phyloP scores from a whole-genome alignment of 2,888 invertebrate genomes.

The Ophion ellenae region DNA sequence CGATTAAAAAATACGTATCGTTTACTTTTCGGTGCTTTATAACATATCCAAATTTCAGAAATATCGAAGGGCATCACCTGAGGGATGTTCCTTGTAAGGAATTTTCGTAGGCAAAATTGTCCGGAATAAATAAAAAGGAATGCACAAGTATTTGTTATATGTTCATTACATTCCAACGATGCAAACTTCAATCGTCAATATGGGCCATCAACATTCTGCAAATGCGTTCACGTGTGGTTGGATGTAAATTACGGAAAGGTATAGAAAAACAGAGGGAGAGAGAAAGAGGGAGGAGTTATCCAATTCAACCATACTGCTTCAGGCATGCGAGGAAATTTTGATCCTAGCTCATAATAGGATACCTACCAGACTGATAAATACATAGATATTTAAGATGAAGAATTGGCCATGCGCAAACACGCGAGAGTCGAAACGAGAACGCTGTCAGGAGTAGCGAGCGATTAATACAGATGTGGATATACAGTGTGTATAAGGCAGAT shows the following conservation, averaged over 20 bases:
- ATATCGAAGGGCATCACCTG: too few relatives aligned
- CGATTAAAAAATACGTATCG: too few relatives aligned
- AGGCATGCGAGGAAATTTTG: conserved; percentile 10
- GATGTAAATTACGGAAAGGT: background rate
- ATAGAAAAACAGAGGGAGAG: background rate
- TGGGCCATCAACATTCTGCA: background rate
- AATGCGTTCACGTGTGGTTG: background rate
- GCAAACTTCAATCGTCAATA: too few relatives aligned
- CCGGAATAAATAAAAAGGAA: too few relatives aligned
- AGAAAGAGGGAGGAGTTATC: background rate
- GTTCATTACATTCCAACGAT: too few relatives aligned
- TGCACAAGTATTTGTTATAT: too few relatives aligned
- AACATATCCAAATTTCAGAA: too few relatives aligned
- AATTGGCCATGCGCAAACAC: conserved; percentile 16
- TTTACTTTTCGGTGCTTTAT: too few relatives aligned
- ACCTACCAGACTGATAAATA: background rate
- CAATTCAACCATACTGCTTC: conserved; percentile 19
- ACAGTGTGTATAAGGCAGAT: conserved; percentile 27
- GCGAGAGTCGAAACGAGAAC: conserved; percentile 41
- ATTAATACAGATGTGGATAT: conserved; percentile 42
- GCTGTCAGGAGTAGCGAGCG: background rate
- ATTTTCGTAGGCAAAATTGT: too few relatives aligned
- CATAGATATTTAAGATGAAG: conserved; percentile 24
- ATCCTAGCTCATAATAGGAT: background rate
- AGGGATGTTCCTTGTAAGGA: too few relatives aligned